Evolutionary conservation across 2,113 vertebrate species (phyloP), one percentile per base, ranked within the genome.

Genomic region (Halcyon senegalensis): DNA sequence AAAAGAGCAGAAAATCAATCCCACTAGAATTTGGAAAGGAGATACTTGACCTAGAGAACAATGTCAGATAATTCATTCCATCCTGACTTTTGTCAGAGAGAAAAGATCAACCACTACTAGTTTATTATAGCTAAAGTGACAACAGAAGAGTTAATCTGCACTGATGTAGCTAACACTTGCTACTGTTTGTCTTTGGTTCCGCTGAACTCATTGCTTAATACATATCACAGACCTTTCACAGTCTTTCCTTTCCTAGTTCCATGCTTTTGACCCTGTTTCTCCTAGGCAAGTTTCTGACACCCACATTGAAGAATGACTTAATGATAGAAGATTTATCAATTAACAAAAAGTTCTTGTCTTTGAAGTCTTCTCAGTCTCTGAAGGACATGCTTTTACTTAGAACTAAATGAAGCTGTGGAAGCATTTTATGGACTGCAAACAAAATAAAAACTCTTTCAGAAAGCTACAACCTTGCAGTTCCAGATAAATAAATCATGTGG

Each of bases 401-500:
- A 56, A 20, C 15, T 85, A 88, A 90, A 91, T 74, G 67, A 94
- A 87, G 70, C 46, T 43, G 23, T 58, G 21, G 39, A 96, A 66
- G 55, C 66, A 51, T 77, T 72, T 95, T 81, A 83, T 67, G 60
- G 62, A 68, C 25, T 0, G 0, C 68, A 88, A 75, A 96, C 58
- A 82, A 63, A 86, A 91, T 3, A 30, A 62, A 44, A 95, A 51
- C 51, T 60, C 30, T 90, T 95, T 91, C 77, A 92, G 84, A 81
- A 97, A 83, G 68, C n/a, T 89, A 53, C 81, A 95, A 84, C 66
- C 69, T 97, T 95, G 79, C 68, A 87, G 56, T 28, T 63, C 13
- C 46, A 93, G 78, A 95, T 95, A 95, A 94, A 95, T 96, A 96
- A 98, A 97, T 96, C 86, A 93, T 87, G 19, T 35, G 28, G 55